These are phyloP conservation scores for Hyposmocoma kahamanoa DNA, from an alignment of 1,140 invertebrate species.

Conservation along the genomic window DNA sequence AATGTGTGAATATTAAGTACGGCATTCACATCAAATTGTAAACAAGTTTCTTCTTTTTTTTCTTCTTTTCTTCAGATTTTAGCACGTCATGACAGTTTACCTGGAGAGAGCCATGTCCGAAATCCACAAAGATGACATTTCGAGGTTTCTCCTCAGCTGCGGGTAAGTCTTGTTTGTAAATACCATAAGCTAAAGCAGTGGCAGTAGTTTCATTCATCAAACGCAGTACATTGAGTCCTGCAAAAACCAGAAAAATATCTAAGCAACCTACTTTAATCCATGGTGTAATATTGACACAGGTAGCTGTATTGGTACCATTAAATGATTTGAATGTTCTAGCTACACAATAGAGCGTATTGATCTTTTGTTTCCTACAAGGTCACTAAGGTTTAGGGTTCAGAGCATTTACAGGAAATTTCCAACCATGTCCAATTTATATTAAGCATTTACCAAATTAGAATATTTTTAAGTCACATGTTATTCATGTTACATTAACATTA, in stretches of 20 bases:
- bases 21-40: no score
- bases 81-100: no score
- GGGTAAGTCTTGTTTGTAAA: slow-evolving; percentile 97
- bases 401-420: no score
- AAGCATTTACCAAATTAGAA: no score
- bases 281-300: no score
- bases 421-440: no score
- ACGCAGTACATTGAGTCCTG: slow-evolving; percentile 93
- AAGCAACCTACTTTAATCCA: not conserved
- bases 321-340: not conserved
- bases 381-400: slow-evolving; percentile 1
- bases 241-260: slow-evolving; percentile 15
- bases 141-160: slow-evolving; percentile 87
- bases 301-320: no score
- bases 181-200: slow-evolving; percentile 95
- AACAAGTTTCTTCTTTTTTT: no score
- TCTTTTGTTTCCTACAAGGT: not conserved
- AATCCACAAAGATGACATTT: slow-evolving; percentile 95
- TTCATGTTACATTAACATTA: no score
- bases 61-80: no score
- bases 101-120: slow-evolving; percentile 90
- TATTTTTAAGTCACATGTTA: no score
- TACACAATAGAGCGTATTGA: not conserved
- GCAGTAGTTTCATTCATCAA: slow-evolving; percentile 98
- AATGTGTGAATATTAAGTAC: no score